Percentiles rank a stretch among this genome's conserved stretches.
phyloP scores from a whole-genome alignment of 2,113 vertebrate species.

The Marmota monax region DNA sequence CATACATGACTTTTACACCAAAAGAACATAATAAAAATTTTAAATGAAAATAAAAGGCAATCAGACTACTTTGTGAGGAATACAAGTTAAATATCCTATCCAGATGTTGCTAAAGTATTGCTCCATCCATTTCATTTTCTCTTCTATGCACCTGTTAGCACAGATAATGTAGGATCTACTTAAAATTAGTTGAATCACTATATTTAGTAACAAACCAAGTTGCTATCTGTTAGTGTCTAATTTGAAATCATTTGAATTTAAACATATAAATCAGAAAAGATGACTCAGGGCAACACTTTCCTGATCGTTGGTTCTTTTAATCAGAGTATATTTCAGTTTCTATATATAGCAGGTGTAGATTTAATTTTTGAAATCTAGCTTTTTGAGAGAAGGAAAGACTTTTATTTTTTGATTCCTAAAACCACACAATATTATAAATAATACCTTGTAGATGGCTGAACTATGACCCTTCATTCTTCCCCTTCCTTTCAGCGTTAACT shows the following conservation, averaged over 20 bases:
- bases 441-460: not conserved
- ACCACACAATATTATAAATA: conserved; percentile 53
- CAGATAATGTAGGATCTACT: conserved; percentile 41
- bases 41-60: not conserved
- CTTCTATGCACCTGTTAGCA: conserved; percentile 71
- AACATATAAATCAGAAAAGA: conserved; percentile 75
- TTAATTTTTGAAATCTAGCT: conserved; percentile 64
- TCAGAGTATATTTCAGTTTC: conserved; percentile 75
- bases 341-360: conserved; percentile 69
- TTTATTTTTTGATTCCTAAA: not conserved
- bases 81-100: conserved; percentile 37
- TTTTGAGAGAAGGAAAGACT: conserved; percentile 63
- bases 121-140: conserved; percentile 49
- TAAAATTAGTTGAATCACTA: conserved; percentile 56
- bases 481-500: conserved; percentile 1
- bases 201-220: conserved; percentile 72
- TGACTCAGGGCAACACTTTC: conserved; percentile 59
- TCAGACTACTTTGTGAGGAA: conserved; percentile 73
- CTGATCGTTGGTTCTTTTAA: conserved; percentile 54
- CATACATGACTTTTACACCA: conserved; percentile 33
- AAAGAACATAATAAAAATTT: conserved; percentile 57
- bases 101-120: conserved; percentile 67
- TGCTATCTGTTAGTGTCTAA: conserved; percentile 75
- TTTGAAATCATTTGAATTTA: conserved; percentile 82
- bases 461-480: not conserved